Evolutionary conservation across 2,113 vertebrate species (phyloP), one percentile per base, ranked within the genome.

Genomic region (Tricholaema leucomelas): DNA sequence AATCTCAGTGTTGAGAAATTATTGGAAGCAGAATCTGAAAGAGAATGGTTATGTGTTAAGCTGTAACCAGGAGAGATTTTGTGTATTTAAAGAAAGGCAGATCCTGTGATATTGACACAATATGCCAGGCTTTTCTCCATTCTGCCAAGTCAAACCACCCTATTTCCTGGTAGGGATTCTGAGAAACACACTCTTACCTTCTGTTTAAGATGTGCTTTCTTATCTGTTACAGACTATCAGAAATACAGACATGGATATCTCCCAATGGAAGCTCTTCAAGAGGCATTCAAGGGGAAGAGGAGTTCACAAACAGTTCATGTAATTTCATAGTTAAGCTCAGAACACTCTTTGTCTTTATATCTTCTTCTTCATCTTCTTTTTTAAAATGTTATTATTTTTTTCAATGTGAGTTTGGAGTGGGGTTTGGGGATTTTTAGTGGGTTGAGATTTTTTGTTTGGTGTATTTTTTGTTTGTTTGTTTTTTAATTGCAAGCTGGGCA

Each of bases 41-140:
- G 81, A 77, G 75, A 83, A 74, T 67, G 52, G 81, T 82, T 85
- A 7, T 40, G 52, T 40, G 76, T 69, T 85, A 61, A 91, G 80
- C 58, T 75, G 81, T 77, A 94, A 81, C 84, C 56, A 31, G 9
- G 35, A 54, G 40, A 90, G 55, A 61, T 71, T 85, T 87, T 87
- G 44, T 87, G 6, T 75, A 58, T 77, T 64, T 82, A 87, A 90
- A 67, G 91, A 91, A 89, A 83, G n/a, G 36, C 42, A 92, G 81
- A 58, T 91, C 52, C 83, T 77, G 58, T 69, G 67, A 55, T 90
- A 93, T 35, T 75, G 75, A 55, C 54, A 67, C 4, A 87, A 56
- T 80, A 91, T 71, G 78, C 9, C 18, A 44, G 31, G 42, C 30
- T 80, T 69, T 92, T 55, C 80, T 25, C 55, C 15, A 33, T 38